Evolutionary conservation across 2,797 vertebrate genomes (phyloP).

Genomic region (Eidolon dupreanum): DNA sequence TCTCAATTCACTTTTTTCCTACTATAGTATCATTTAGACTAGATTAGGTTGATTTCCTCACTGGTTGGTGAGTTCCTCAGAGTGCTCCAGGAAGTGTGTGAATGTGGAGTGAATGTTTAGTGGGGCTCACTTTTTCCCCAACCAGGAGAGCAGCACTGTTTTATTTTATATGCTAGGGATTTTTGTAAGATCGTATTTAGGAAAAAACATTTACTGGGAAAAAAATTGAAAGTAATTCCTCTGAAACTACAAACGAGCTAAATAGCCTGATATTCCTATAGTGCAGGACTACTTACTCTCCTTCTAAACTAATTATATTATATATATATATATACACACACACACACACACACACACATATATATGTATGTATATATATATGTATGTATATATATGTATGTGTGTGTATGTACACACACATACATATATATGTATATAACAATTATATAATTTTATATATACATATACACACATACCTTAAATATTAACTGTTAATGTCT

Average conservation of each 20-base stretch:
- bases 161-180: neutral
- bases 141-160: neutral
- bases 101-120: neutral
- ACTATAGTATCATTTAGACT: neutral
- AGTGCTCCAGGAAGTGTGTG: neutral
- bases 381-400: neutral
- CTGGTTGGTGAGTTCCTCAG: neutral
- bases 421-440: too few species aligned
- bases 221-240: slow-evolving; percentile 35
- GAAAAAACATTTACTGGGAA: neutral
- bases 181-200: slow-evolving; percentile 14
- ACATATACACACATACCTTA: neutral
- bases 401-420: neutral
- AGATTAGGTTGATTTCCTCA: neutral
- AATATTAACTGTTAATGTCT: neutral
- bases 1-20: neutral
- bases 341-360: too few species aligned
- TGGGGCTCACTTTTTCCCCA: neutral
- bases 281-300: neutral
- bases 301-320: neutral
- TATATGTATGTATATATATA: neutral
- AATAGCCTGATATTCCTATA: neutral
- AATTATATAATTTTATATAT: neutral
- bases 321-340: too few species aligned
- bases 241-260: neutral